A percentile compares a stretch with the other conserved stretches of the same genome.
Evolutionary conservation across 2,888 invertebrate genomes (phyloP).

Genomic region (Nymphalis urticae): DNA sequence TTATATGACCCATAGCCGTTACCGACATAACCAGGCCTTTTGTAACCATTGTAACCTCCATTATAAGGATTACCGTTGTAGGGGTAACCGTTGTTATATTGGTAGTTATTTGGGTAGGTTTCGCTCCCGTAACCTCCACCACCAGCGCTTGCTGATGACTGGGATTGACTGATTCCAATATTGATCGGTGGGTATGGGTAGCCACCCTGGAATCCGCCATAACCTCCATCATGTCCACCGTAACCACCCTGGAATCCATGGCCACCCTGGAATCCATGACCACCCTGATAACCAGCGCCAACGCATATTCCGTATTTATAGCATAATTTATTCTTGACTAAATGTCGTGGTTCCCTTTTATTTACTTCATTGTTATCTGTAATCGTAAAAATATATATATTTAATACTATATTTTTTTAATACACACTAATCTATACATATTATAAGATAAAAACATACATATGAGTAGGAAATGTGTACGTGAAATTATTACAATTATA

Average conservation of each 20-base stretch:
- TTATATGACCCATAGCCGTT: slow-evolving; percentile 62
- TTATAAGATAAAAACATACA: too few species aligned
- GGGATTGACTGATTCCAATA: slow-evolving; percentile 75
- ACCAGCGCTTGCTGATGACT: slow-evolving; percentile 65
- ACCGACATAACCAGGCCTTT: slow-evolving; percentile 55
- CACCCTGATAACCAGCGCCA: slow-evolving; percentile 32
- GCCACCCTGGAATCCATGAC: slow-evolving; percentile 29
- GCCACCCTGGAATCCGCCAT: slow-evolving; percentile 47
- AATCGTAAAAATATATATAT: slow-evolving; percentile 18
- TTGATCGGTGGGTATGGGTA: slow-evolving; percentile 60
- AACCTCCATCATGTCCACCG: slow-evolving; percentile 22
- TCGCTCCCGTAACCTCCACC: slow-evolving; percentile 58
- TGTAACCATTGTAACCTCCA: slow-evolving; percentile 40
- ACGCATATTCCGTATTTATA: slow-evolving; percentile 59
- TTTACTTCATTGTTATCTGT: slow-evolving; percentile 39
- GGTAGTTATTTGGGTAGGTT: slow-evolving; percentile 45
- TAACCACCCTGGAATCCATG: slow-evolving; percentile 19
- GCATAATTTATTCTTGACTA: slow-evolving; percentile 55
- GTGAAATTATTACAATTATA: too few species aligned
- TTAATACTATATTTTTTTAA: too few species aligned
- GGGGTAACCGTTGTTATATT: slow-evolving; percentile 41
- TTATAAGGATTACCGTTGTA: slow-evolving; percentile 40
- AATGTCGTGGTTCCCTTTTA: slow-evolving; percentile 50
- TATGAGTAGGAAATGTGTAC: too few species aligned
- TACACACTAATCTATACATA: too few species aligned